Percentiles rank a stretch among this genome's conserved stretches.
Conservation (phyloP, 1,140 invertebrate genomes). For the Dendrolimus punctatus region DNA sequence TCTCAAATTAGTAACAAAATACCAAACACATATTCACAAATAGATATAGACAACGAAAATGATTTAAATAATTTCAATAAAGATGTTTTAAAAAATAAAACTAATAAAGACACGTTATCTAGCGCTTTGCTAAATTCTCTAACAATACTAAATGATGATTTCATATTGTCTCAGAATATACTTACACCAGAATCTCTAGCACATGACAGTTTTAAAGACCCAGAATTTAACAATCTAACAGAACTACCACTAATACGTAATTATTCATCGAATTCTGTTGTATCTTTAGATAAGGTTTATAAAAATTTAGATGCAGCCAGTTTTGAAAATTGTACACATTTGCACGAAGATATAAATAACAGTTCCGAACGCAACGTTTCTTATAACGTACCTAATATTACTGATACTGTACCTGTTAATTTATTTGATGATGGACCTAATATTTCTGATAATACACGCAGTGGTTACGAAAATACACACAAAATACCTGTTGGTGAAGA, state of each 20-base stretch:
- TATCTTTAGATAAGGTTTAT: conserved; percentile 37
- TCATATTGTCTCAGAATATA: conserved; percentile 11
- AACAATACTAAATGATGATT: conserved; percentile 37
- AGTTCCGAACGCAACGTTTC: no score
- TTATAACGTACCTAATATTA: no score
- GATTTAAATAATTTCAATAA: conserved; percentile 3
- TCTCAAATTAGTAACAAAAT: no score
- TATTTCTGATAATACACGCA: no score
- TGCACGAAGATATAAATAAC: no score
- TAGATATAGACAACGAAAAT: no score
- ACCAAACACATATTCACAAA: no score
- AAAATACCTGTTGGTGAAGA: conserved; percentile 31
- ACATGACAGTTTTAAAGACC: not conserved
- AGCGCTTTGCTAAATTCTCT: conserved; percentile 33
- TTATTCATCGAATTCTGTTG: conserved; percentile 29
- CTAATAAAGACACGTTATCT: conserved; percentile 16
- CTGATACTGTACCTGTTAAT: no score
- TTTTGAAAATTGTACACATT: conserved; percentile 21
- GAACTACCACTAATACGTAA: conserved; percentile 19
- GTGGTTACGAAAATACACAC: conserved; percentile 2
- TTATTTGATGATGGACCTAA: no score
- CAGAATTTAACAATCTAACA: conserved; percentile 13
- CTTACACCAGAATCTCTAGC: conserved; percentile 9
- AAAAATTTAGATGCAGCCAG: conserved; percentile 48
- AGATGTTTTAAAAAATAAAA: conserved; percentile 11